Evolutionary conservation across 1,140 invertebrate species (phyloP), one percentile per base, ranked within the genome.

Genomic region (Cylas formicarius): DNA sequence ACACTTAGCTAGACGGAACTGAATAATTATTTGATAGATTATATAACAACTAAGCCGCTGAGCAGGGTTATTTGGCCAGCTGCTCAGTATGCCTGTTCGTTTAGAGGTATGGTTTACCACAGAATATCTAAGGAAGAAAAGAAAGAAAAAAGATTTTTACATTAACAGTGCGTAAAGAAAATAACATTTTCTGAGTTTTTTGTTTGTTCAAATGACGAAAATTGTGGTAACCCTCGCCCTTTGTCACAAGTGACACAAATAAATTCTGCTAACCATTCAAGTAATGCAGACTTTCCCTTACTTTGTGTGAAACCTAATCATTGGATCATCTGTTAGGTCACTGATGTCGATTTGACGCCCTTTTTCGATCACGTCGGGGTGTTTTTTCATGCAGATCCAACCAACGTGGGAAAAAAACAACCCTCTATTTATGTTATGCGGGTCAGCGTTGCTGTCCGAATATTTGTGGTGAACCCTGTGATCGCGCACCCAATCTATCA

Each of bases 401-500:
- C 81, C 81, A 35, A 84, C 71, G 56, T 86, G 83, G 3, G 81
- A 65, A 81, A 82, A 28, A 77, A 82, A 41, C 76, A 67, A 46
- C 57, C 88, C 88, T 50, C 88, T 67, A 31, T 77, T 74, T 0
- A 85, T 80, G 53, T 92, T 92, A 61, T 93, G 87, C 0, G 90
- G 90, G 39, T 54, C 52, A n/a, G 49, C 49, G 16, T 54, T 44
- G 0, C 48, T 51, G 29, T 54, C 52, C 14, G 85, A 84, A 63
- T 82, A 92, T 66, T 92, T 92, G 58, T 93, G 89, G 63, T 93
- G 90, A 1, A 89, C 84, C 45, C 90, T 73, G 61, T 95, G 90
- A 64, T 94, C 90, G 33, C 81, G 71, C 0, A 81, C 81, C 81
- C 82, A 84, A 57, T 83, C 80, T 55, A 80, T 81, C 17, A 84